phyloP scores from a whole-genome alignment of 1,140 invertebrate genomes.

The Sminthurides bifidus region DNA sequence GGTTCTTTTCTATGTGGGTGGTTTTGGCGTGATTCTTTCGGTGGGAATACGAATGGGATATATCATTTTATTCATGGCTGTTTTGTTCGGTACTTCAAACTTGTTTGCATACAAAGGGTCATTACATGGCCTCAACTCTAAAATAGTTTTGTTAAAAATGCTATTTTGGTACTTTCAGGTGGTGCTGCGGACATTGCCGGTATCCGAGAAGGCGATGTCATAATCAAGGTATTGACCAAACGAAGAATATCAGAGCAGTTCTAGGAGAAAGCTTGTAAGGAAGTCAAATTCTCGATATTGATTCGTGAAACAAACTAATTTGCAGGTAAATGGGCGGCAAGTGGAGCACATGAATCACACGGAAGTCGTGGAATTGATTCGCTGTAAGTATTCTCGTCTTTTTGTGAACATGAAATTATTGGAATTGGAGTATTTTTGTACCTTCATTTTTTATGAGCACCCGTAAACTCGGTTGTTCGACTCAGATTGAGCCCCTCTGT shows the following conservation, averaged over 20 bases:
- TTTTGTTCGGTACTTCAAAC: background rate
- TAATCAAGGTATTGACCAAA: slow-evolving; percentile 66
- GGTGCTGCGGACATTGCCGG: slow-evolving; percentile 88
- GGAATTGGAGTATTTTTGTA: background rate
- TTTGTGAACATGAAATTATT: too few species aligned
- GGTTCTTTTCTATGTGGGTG: too few species aligned
- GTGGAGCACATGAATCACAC: slow-evolving; percentile 81
- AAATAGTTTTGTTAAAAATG: background rate
- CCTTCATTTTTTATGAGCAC: background rate
- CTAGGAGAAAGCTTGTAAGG: too few species aligned
- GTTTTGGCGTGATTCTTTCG: background rate
- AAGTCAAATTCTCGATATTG: too few species aligned
- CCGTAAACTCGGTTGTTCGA: background rate
- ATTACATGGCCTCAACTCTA: background rate
- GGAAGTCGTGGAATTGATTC: slow-evolving; percentile 85
- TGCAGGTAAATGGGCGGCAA: slow-evolving; percentile 75
- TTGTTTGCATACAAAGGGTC: background rate
- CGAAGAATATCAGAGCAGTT: too few species aligned
- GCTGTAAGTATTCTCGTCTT: slow-evolving; percentile 54
- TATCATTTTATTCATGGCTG: background rate
- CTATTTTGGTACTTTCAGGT: slow-evolving; percentile 44
- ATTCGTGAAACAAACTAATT: too few species aligned
- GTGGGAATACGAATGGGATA: background rate
- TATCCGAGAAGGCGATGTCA: slow-evolving; percentile 82
- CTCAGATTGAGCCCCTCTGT: too few species aligned